These are phyloP conservation scores for Siniperca obscura DNA, from an alignment of 2,797 vertebrate species.

Conservation along the genomic window DNA sequence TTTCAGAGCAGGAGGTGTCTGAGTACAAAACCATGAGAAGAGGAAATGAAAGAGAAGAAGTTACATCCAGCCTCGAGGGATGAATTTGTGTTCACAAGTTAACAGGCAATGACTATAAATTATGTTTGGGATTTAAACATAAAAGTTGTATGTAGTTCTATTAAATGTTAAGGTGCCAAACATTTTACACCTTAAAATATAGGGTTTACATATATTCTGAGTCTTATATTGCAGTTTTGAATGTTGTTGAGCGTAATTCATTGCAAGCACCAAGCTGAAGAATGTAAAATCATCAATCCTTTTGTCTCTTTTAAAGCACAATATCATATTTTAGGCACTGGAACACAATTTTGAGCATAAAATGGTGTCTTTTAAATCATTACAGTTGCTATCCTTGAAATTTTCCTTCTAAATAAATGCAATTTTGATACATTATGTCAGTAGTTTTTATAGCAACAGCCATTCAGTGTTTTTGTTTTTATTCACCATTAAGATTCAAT, in stretches of 20 bases:
- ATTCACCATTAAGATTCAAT: too few relatives aligned
- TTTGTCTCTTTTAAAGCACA: background rate
- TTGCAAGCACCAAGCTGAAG: background rate
- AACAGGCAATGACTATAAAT: background rate
- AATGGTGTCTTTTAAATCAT: background rate
- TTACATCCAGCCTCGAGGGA: background rate
- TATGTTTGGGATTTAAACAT: background rate
- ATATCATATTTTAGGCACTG: background rate
- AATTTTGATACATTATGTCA: background rate
- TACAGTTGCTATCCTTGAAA: too few relatives aligned
- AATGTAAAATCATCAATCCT: background rate
- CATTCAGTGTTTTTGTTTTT: background rate
- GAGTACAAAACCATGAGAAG: background rate
- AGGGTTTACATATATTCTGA: background rate
- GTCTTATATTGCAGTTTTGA: background rate
- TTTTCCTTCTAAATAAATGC: background rate
- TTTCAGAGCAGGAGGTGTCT: conserved; percentile 44
- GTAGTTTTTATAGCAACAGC: background rate
- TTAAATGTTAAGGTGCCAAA: background rate
- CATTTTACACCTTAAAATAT: background rate
- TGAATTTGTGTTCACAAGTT: background rate
- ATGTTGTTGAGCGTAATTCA: background rate
- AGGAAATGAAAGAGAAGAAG: conserved; percentile 29
- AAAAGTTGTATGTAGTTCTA: background rate
- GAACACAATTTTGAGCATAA: background rate